A percentile compares a stretch with the other conserved stretches of the same genome.
Evolutionary conservation across 1,140 invertebrate genomes (phyloP).

Genomic region (Drosophila biarmipes): DNA sequence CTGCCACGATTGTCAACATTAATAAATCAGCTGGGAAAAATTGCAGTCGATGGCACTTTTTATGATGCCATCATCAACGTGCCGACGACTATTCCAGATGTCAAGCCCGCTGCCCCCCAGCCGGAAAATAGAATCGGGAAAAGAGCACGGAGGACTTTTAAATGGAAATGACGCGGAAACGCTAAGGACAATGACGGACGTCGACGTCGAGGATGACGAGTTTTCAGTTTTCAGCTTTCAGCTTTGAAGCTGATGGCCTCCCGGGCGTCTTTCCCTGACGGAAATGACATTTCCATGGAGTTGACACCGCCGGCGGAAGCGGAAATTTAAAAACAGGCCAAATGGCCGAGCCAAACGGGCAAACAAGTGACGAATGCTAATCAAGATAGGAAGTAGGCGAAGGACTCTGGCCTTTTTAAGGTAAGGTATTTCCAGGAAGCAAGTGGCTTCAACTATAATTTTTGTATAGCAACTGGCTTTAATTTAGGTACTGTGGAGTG

Average conservation of each 20-base stretch:
- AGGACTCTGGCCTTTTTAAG: neutral
- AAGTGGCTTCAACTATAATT: neutral
- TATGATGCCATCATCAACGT: conserved; percentile 48
- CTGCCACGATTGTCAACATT: conserved; percentile 41
- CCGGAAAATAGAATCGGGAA: conserved; percentile 37
- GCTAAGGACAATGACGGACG: conserved; percentile 52
- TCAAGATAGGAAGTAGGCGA: conserved; percentile 31
- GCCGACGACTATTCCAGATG: conserved; percentile 40
- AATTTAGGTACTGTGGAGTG: neutral
- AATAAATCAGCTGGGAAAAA: conserved; percentile 55
- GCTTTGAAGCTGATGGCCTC: conserved; percentile 9
- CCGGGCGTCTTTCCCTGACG: conserved; percentile 14
- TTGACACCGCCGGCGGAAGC: conserved; percentile 46
- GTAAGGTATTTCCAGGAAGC: neutral
- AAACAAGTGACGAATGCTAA: conserved; percentile 44
- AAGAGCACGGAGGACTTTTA: conserved; percentile 24
- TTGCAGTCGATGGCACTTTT: conserved; percentile 49
- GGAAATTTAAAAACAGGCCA: conserved; percentile 53
- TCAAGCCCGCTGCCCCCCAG: conserved; percentile 23
- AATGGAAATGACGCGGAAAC: conserved; percentile 57
- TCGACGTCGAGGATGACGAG: conserved; percentile 47
- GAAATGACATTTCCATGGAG: conserved; percentile 48
- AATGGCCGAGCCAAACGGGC: conserved; percentile 36
- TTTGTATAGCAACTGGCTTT: neutral
- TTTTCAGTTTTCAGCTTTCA: conserved; percentile 12